Percentiles rank a stretch among this genome's conserved stretches.
Conservation (phyloP, 2,888 invertebrate species). For the Cloeon dipterum region DNA sequence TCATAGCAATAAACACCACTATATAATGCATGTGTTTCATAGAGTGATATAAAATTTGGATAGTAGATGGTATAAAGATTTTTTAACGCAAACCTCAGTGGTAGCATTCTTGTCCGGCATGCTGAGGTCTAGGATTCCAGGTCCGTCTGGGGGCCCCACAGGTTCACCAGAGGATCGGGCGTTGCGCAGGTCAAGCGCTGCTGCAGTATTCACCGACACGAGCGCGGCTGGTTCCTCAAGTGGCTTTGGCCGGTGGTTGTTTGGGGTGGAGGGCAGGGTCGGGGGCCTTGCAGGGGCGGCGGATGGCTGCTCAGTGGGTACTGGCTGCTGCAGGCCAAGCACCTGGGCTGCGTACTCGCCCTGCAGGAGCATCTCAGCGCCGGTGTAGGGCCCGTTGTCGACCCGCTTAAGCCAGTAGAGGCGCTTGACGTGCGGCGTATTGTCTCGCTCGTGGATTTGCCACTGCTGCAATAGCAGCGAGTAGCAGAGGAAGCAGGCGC, state of each 20-base stretch:
- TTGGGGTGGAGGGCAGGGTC: no score
- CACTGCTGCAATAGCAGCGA: conserved; percentile 72
- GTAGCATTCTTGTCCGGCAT: conserved; percentile 84
- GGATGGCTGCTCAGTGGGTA: conserved; percentile 1
- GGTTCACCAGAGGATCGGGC: conserved; percentile 9
- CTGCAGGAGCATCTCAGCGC: conserved; percentile 71
- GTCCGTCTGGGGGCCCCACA: conserved; percentile 26
- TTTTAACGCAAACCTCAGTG: conserved; percentile 55
- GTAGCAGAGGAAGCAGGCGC: conserved; percentile 68
- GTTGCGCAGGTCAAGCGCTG: conserved; percentile 21
- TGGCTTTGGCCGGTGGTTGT: no score
- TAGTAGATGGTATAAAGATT: no score
- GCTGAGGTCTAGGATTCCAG: conserved; percentile 67
- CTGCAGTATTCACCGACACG: conserved; percentile 12
- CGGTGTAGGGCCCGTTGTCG: conserved; percentile 74
- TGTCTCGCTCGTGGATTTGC: conserved; percentile 70
- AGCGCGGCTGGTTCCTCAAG: neutral
- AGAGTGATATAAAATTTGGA: no score
- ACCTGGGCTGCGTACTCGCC: conserved; percentile 85
- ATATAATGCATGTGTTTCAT: no score
- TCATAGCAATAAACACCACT: no score
- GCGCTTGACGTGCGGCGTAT: conserved; percentile 64
- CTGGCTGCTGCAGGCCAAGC: conserved; percentile 4
- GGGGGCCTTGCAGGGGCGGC: conserved; percentile 1
- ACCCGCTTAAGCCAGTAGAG: conserved; percentile 83